A percentile compares a stretch with the other conserved stretches of the same genome.
Evolutionary conservation across 2,888 invertebrate species (phyloP).

Genomic region (Perizoma flavofasciatum): DNA sequence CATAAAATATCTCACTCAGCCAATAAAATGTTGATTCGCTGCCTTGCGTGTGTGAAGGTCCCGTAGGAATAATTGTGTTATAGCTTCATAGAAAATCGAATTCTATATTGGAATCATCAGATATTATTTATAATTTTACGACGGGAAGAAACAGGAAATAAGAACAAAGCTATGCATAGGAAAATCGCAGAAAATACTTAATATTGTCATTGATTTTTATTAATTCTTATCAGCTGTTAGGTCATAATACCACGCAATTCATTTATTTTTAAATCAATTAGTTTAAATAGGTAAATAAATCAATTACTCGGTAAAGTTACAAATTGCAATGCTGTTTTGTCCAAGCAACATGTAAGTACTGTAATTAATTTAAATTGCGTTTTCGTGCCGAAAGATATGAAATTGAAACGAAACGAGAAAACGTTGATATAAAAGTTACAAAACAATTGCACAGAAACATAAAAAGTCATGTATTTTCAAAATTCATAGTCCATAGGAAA

Average conservation of each 20-base stretch:
- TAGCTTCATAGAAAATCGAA: too few species aligned
- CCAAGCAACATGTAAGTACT: constrained; percentile 20
- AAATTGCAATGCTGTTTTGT: constrained; percentile 23
- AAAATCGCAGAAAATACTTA: constrained; percentile 8
- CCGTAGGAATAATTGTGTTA: too few species aligned
- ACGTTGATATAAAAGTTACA: constrained; percentile 13
- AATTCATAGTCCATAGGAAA: constrained; percentile 13
- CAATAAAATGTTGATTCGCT: too few species aligned
- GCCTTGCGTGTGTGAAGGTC: too few species aligned
- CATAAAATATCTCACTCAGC: too few species aligned
- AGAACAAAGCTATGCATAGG: not conserved
- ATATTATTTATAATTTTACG: too few species aligned
- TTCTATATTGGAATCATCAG: too few species aligned
- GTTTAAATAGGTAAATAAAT: constrained; percentile 6
- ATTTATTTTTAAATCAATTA: constrained; percentile 15
- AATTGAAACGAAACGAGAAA: constrained; percentile 13
- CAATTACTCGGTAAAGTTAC: constrained; percentile 5
- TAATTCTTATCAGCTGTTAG: not conserved
- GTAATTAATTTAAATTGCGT: constrained; percentile 10
- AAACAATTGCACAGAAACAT: constrained; percentile 15
- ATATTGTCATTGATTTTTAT: constrained; percentile 5
- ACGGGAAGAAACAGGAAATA: constrained; percentile 3
- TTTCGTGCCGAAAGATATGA: constrained; percentile 19
- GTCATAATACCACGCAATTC: constrained; percentile 11
- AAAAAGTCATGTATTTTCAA: constrained; percentile 15